Conservation (phyloP, 1,140 invertebrate species). For the Ctenoplectra terminalis region DNA sequence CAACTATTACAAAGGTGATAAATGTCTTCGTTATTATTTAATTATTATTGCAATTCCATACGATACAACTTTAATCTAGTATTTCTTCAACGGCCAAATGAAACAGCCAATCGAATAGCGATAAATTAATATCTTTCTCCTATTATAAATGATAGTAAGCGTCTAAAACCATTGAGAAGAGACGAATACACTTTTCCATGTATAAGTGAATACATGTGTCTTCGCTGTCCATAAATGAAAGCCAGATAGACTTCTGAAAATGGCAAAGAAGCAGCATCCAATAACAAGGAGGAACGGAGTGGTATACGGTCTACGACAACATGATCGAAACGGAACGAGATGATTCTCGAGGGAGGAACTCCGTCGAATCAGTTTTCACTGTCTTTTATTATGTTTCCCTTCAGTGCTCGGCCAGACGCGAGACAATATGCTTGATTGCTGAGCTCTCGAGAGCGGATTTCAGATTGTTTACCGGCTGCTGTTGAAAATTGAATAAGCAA, state of each 20-base stretch:
- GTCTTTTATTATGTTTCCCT: constrained; percentile 36
- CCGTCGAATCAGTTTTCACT: constrained; percentile 54
- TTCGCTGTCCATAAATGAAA: constrained; percentile 15
- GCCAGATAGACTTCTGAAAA: constrained; percentile 36
- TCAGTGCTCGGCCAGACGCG: background rate
- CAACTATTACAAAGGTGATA: too few relatives aligned
- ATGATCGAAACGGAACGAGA: constrained; percentile 45
- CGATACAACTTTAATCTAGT: too few relatives aligned
- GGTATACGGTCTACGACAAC: constrained; percentile 47
- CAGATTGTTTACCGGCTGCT: constrained; percentile 9
- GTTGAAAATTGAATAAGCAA: constrained; percentile 3
- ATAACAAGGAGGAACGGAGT: constrained; percentile 23
- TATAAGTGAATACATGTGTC: too few relatives aligned
- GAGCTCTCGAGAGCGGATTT: background rate
- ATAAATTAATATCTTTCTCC: too few relatives aligned
- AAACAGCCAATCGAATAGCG: too few relatives aligned
- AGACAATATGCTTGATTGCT: constrained; percentile 48
- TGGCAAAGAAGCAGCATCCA: constrained; percentile 6
- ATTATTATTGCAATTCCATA: too few relatives aligned
- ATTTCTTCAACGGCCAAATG: too few relatives aligned
- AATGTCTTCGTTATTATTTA: too few relatives aligned
- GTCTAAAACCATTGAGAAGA: too few relatives aligned
- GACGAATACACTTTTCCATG: too few relatives aligned
- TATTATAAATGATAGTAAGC: too few relatives aligned
- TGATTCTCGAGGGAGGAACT: constrained; percentile 29